Evolutionary conservation across 2,797 vertebrate genomes (phyloP).

Genomic region (Setipinna tenuifilis): DNA sequence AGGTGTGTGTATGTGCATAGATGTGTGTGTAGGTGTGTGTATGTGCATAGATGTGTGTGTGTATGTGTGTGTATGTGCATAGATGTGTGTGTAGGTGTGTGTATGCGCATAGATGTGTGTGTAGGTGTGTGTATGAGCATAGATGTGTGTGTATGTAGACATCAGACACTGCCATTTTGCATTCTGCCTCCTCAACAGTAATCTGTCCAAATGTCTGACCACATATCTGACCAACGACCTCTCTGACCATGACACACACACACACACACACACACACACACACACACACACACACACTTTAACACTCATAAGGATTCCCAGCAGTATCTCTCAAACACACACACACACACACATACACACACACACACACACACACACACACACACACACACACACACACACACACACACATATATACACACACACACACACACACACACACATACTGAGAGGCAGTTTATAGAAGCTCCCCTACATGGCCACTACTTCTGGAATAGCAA

Average conservation of each 20-base stretch:
- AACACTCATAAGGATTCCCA: no score
- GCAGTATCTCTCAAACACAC: not conserved
- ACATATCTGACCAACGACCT: conserved; percentile 45
- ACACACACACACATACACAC: no score
- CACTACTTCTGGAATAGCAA: conserved; percentile 85
- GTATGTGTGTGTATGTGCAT: not conserved
- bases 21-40: no score
- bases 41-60: not conserved
- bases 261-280: not conserved
- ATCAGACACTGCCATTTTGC: not conserved
- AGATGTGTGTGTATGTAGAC: not conserved
- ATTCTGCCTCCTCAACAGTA: not conserved
- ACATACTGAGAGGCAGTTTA: conserved; percentile 71
- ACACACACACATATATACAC: conserved; percentile 23
- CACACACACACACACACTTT: not conserved
- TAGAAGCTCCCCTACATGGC: conserved; percentile 84
- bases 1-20: not conserved
- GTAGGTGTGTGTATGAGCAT: not conserved
- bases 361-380: conserved; percentile 9
- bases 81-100: not conserved
- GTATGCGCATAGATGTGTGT: not conserved
- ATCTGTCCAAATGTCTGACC: not conserved
- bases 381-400: conserved; percentile 31
- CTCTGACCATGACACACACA: conserved; percentile 23
- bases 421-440: conserved; percentile 2